Evolutionary conservation across 1,140 invertebrate genomes (phyloP), one percentile per base, ranked within the genome.

Genomic region (Megalopta genalis): DNA sequence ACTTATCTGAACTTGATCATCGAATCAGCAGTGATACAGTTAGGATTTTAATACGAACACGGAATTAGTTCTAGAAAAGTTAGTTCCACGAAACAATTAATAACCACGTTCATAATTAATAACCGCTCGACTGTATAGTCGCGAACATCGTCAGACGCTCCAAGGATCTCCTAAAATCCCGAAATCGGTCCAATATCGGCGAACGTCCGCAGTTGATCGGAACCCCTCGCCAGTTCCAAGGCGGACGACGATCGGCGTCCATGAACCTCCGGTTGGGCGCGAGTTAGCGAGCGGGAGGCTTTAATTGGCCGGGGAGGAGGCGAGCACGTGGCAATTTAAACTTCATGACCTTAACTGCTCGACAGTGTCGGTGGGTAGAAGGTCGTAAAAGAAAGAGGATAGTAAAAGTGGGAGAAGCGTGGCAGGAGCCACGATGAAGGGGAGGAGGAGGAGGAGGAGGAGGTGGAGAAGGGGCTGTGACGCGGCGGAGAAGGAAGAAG

Each of bases 291-390:
- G 69, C 10, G 63, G 64, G 42, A 63, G 27, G 63, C 63, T 80
- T 75, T 78, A 85, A 85, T 85, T 76, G 75, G 69, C 60, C 73
- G 69, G 63, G 60, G 65, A 73, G 73, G 52, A 46, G 65, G 60
- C 69, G 57, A 71, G 68, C 76, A 83, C 76, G 83, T 86, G 85
- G 83, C 73, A 83, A 86, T 86, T 86, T 86, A 86, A 86, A 85
- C 83, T 83, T 82, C 76, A 77, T 57, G 80, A 71, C 54, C 71
- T 83, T 80, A 85, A 86, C 84, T 82, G 68, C 52, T 37, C 60
- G 70, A 54, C 74, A 9, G 60, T 69, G 54, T 79, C 59, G 68
- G 27, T 10, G 39, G 52, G 59, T 32, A 32, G 65, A 32, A 60
- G 67, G 67, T 68, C 37, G 52, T 39, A 39, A 52, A 57, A 49